phyloP scores from a whole-genome alignment of 2,797 vertebrate species.

The Streptopelia turtur region DNA sequence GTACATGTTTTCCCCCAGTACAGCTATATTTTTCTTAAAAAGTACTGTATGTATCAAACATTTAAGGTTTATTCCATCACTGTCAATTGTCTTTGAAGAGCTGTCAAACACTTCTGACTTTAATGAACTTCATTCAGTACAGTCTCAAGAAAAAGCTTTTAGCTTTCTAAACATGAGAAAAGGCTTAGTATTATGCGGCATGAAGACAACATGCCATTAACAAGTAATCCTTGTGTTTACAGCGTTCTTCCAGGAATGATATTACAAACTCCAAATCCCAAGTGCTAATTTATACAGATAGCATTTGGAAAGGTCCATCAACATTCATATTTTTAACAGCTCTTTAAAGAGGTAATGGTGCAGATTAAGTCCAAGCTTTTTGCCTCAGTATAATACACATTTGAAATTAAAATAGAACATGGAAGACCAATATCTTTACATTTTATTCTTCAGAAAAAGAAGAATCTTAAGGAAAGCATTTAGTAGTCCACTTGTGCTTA shows the following conservation, averaged over 20 bases:
- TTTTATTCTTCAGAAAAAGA: conserved; percentile 76
- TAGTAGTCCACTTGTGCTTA: conserved; percentile 81
- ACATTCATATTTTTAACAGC: conserved; percentile 70
- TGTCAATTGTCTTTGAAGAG: conserved; percentile 75
- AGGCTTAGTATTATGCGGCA: conserved; percentile 50
- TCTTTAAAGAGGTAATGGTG: conserved; percentile 75
- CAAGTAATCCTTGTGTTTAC: conserved; percentile 35
- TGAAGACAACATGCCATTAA: background rate
- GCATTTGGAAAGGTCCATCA: conserved; percentile 41
- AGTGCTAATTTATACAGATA: background rate
- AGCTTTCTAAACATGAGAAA: background rate
- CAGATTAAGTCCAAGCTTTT: conserved; percentile 43
- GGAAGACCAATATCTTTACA: conserved; percentile 77
- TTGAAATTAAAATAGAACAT: conserved; percentile 74
- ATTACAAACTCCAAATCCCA: background rate
- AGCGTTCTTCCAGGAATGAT: conserved; percentile 52
- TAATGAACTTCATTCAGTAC: background rate
- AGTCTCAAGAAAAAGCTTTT: background rate
- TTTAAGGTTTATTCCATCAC: conserved; percentile 50
- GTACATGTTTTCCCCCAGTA: conserved; percentile 69
- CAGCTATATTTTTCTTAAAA: conserved; percentile 67
- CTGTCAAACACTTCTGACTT: conserved; percentile 39
- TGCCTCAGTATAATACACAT: conserved; percentile 52
- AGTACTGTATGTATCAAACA: conserved; percentile 77
- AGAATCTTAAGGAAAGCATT: conserved; percentile 69